Evolutionary conservation across 1,140 invertebrate species (phyloP).

Genomic region (Scaptomyza montana): DNA sequence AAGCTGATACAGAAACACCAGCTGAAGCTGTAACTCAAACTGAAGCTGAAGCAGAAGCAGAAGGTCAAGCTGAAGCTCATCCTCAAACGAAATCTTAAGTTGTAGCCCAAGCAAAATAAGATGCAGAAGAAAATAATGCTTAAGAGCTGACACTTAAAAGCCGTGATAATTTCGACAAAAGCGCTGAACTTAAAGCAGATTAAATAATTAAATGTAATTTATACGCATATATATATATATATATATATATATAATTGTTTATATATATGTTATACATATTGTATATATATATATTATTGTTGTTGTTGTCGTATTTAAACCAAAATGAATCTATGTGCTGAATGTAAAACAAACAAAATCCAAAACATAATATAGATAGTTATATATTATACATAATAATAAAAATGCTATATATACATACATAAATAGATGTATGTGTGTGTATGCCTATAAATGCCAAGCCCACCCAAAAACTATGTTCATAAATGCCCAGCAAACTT

Average conservation of each 20-base stretch:
- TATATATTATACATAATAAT: slow-evolving; percentile 24
- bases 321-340: slow-evolving; percentile 37
- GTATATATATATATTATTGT: slow-evolving; percentile 4
- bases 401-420: slow-evolving; percentile 17
- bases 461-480: slow-evolving; percentile 9
- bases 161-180: not conserved
- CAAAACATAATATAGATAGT: slow-evolving; percentile 17
- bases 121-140: not conserved
- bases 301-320: slow-evolving; percentile 29
- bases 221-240: not conserved
- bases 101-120: too few relatives aligned
- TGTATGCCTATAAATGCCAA: slow-evolving; percentile 6
- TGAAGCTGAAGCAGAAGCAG: not conserved
- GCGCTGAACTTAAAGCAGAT: not conserved
- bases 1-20: too few relatives aligned
- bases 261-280: not conserved
- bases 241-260: not conserved
- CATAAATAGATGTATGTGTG: slow-evolving; percentile 22
- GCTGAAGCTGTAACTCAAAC: not conserved
- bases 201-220: not conserved
- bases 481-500: too few relatives aligned
- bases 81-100: too few relatives aligned
- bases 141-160: not conserved
- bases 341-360: slow-evolving; percentile 23
- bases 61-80: too few relatives aligned